A percentile compares a stretch with the other conserved stretches of the same genome.
Conservation (phyloP, 2,888 invertebrate genomes). For the Lapara coniferarum region DNA sequence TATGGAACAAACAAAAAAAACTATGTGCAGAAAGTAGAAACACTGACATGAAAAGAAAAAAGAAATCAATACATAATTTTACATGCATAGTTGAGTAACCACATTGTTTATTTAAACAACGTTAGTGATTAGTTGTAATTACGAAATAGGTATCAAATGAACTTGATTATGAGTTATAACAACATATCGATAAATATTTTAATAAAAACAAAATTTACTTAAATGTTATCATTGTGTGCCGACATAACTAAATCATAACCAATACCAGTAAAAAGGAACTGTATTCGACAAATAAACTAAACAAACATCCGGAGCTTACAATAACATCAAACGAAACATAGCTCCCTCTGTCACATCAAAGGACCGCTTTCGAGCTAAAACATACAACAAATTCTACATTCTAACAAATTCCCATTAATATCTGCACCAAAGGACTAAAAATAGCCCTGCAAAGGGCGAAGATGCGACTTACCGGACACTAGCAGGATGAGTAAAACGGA, state of each 20-base stretch:
- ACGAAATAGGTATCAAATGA: neutral
- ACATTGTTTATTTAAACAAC: neutral
- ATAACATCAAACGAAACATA: constrained; percentile 48
- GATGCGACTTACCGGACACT: constrained; percentile 75
- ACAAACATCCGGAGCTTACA: constrained; percentile 43
- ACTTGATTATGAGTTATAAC: neutral
- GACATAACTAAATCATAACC: constrained; percentile 13
- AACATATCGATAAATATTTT: neutral
- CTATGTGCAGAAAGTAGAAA: neutral
- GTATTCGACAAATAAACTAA: constrained; percentile 26
- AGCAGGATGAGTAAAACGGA: constrained; percentile 62
- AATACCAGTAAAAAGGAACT: constrained; percentile 14
- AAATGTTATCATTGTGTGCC: neutral
- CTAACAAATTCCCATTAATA: constrained; percentile 67
- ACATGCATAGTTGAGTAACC: neutral
- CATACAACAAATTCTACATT: constrained; percentile 52
- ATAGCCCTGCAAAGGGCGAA: constrained; percentile 66
- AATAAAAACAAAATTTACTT: neutral
- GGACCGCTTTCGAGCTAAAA: constrained; percentile 43
- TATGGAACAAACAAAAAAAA: too few relatives aligned
- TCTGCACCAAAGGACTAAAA: constrained; percentile 70
- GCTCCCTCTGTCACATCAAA: constrained; percentile 43
- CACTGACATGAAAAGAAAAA: neutral
- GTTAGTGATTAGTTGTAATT: too few relatives aligned
- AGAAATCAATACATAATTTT: neutral